Base-by-base conservation (phyloP, 2,888 invertebrate species). In the Habrosyne pyritoides region DNA sequence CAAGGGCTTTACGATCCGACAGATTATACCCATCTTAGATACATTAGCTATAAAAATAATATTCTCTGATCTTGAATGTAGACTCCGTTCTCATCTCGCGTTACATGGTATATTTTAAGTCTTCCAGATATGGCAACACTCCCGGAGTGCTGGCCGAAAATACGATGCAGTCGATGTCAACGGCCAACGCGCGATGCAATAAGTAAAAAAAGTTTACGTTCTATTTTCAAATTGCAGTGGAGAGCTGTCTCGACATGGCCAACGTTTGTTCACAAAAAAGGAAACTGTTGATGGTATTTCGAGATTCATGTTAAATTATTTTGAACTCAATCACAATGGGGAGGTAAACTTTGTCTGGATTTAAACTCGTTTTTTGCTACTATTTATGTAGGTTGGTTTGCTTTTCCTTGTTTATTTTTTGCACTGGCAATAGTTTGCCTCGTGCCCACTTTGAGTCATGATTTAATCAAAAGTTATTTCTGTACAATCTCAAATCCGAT, bases 191-290 rank as follows among this genome's bases (percentile, higher is more conserved):
- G 77, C 82, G 81, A 88, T 90, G 91, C 91, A 90, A 86, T 73
- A 83, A 81, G 77, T 82, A 84, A 85, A 86, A 87, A 80, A 78
- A 62, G 69, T 7, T 18, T 55, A 54, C 63, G 69, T 84, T 90
- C 90, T 91, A 89, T 89, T 89, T 89, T 85, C 83, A 88, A 88
- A 85, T 85, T 86, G 86, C 86, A 84, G 78, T 78, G 81, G 79
- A 79, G 82, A 79, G 77, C 77, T 63, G 54, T 59, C 65, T 68
- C 61, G 73, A 77, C 74, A 74, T 73, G 79, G 75, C 77, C 74
- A 69, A 54, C 66, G 42, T 42, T 42, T 59, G 75, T 60, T 63
- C 64, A 76, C 77, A 78, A 77, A 81, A 84, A 86, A 81, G 75
- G 73, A 75, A 76, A 77, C 70, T 62, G 71, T 76, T 54, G 59